Evolutionary conservation across 92 coral and sea anemone species (phyloP), one percentile per base, ranked within the genome.

Genomic region (Phenganax marumi): DNA sequence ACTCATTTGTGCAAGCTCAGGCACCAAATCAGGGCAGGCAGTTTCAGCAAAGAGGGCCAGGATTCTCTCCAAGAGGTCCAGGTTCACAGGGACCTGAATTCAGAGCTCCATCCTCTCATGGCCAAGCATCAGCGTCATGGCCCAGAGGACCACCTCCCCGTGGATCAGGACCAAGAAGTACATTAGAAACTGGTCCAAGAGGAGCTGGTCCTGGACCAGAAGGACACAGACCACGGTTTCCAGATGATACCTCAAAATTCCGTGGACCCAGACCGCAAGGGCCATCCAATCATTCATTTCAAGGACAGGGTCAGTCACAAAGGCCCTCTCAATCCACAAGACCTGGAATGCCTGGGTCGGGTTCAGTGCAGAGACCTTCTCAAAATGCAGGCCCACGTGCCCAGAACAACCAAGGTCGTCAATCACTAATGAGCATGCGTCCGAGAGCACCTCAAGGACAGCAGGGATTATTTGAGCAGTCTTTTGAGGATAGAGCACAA

Each of bases 101-200:
- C 19, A 68, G 73, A 54, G 64, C 66, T 9, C 70, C 70, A 22
- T 11, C 46, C 10, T 43, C 70, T 64, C 43, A 13, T 22, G 70
- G 70, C 6, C 70, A 58, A 58, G 22, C 17, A 58, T 23, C 65
- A 18, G 73, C 17, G 13, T 10, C 17, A 23, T 25, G 56, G 56
- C 76, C 76, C 53, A 70, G 76, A 68, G 73, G 73, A 23, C 73
- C 73, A 68, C 18, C 52, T 12, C 73, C 73, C 7, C n/a, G 65
- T 22, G 70, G 70, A 22, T 46, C 39, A 0, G 43, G 43, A 16
- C 80, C 80, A 22, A 39, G 48, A 52, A 50, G 43, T 54, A 52
- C 65, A 23, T 46, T 17, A 9, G 53, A 3, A 50, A 50, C 23
- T 8, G 76, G 24, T 46, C 76, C 76, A 0, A 70, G 76, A 70